Evolutionary conservation across 92 coral and sea anemone species (phyloP).

Genomic region (Porites rus): DNA sequence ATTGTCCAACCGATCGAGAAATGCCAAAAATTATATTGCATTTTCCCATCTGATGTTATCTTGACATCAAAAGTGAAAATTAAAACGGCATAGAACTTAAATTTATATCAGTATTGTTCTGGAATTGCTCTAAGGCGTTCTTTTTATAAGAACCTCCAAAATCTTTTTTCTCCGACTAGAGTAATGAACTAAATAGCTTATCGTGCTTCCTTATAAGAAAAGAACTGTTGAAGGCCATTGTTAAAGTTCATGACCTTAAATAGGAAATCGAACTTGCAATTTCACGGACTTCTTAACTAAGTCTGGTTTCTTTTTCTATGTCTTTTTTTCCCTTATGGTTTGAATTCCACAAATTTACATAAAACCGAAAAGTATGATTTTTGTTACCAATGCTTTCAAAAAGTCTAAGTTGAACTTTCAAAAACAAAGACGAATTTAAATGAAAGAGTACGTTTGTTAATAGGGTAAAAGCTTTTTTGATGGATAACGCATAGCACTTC

Average conservation of each 20-base stretch:
- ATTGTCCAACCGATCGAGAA: slow-evolving; percentile 44
- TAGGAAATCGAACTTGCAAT: background rate
- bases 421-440: background rate
- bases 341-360: background rate
- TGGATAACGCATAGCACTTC: slow-evolving; percentile 5
- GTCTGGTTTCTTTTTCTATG: background rate
- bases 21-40: slow-evolving; percentile 41
- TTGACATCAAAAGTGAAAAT: slow-evolving; percentile 35
- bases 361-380: background rate
- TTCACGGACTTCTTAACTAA: background rate
- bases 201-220: background rate
- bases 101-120: background rate
- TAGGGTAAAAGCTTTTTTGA: slow-evolving; percentile 28
- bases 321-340: background rate
- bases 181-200: background rate
- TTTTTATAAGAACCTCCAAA: background rate
- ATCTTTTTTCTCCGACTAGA: background rate
- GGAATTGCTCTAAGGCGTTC: background rate
- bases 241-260: background rate
- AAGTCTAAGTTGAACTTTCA: slow-evolving; percentile 5
- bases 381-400: slow-evolving; percentile 14
- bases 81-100: slow-evolving; percentile 9
- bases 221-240: too few species aligned
- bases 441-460: slow-evolving; percentile 15
- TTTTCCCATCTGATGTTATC: slow-evolving; percentile 43